Conservation (phyloP, 2,113 vertebrate genomes). For the Rhea americana region DNA sequence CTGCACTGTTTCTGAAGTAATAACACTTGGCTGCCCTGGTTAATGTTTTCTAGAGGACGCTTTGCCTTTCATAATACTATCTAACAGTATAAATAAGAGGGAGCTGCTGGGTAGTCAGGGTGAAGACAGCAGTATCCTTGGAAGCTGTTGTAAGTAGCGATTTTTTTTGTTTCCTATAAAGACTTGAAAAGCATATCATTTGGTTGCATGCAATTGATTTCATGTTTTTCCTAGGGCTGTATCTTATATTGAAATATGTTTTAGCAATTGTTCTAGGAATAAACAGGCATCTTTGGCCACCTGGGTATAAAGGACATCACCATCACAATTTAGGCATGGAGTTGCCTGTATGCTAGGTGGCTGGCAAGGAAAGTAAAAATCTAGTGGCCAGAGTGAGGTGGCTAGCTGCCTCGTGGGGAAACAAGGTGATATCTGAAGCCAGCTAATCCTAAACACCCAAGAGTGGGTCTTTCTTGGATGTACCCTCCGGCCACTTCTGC, state of each 20-base stretch:
- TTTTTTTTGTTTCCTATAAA: not conserved
- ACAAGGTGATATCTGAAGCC: not conserved
- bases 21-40: slow-evolving; percentile 21
- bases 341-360: not conserved
- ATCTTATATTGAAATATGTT: not conserved
- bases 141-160: slow-evolving; percentile 54
- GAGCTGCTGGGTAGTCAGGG: not conserved
- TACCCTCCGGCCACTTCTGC: not conserved
- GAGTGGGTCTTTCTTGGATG: not conserved
- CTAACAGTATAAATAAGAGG: slow-evolving; percentile 62
- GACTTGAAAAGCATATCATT: not conserved
- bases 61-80: slow-evolving; percentile 50
- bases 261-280: not conserved
- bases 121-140: slow-evolving; percentile 8
- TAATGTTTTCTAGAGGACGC: slow-evolving; percentile 61
- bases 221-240: not conserved
- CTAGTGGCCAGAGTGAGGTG: not conserved
- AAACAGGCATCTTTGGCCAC: not conserved
- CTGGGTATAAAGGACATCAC: not conserved
- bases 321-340: not conserved
- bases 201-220: not conserved
- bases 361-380: not conserved
- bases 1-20: slow-evolving; percentile 29
- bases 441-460: not conserved
- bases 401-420: not conserved